Base-by-base conservation (phyloP, 2,797 vertebrate species). In the Artibeus lituratus region DNA sequence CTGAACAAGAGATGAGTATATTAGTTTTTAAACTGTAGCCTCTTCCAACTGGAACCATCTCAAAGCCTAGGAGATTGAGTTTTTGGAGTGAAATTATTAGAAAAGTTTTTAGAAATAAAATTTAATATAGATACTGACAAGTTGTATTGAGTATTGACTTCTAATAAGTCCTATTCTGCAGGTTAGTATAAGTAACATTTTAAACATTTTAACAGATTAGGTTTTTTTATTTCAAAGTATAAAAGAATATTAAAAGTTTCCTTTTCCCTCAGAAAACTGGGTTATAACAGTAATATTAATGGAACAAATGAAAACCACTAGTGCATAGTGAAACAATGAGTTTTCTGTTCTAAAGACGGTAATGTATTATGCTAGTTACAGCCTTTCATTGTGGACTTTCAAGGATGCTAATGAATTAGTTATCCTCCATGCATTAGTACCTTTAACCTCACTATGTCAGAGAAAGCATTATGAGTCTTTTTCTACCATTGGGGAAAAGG, bases 191-290 rank as follows among this genome's bases (percentile, higher is more conserved):
- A 85, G 21, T 76, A 42, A 47, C 19, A 65, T 74, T 77, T 90
- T 77, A 47, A 87, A 70, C 9, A 81, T 70, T 76, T 91, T 88
- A 87, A 83, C n/a, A 70, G 15, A 42, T 14, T 26, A 78, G 19
- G 80, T 88, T 80, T 74, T 84, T 51, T 76, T 32, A 81, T 95
- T 85, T 91, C 44, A 49, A 88, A 85, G 18, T 49, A 85, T 55
- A 86, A 81, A 65, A 3, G 29, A 86, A 77, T 44, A 21, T 85
- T 70, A 85, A 57, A 87, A 78, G 8, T 80, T 57, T 2, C 47
- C 11, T 80, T 91, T 76, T 14, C 3, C 57, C 32, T 14, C 15
- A 89, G 57, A 91, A 91, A 69, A 67, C 9, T 70, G 51, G 70
- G 16, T 74, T 62, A 49, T 81, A 35, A 16, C 26, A 73, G 32